These are phyloP conservation scores for Heterodera schachtii DNA, from an alignment of 1,140 invertebrate species.

Conservation along the genomic window DNA sequence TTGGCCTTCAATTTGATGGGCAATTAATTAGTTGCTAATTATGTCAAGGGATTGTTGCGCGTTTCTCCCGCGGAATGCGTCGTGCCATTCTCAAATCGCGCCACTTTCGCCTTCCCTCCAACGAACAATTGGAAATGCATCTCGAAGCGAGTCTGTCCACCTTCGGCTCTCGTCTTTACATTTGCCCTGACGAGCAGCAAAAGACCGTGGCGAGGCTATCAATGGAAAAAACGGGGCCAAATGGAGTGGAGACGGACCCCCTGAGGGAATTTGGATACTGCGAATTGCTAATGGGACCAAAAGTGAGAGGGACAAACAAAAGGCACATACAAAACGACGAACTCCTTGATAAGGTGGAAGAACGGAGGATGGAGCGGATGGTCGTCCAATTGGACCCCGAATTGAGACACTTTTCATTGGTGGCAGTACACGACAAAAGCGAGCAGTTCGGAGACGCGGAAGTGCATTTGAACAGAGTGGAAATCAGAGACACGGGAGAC, in stretches of 20 bases:
- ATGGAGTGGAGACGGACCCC: slow-evolving; percentile 21
- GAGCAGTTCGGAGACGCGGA: slow-evolving; percentile 49
- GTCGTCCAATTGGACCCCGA: slow-evolving; percentile 47
- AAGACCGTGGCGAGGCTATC: background rate
- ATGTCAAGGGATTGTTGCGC: slow-evolving; percentile 19
- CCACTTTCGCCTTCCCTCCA: slow-evolving; percentile 38
- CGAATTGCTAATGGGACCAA: slow-evolving; percentile 45
- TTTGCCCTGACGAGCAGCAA: slow-evolving; percentile 49
- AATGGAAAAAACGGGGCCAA: slow-evolving; percentile 7
- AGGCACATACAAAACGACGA: background rate
- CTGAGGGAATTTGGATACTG: slow-evolving; percentile 38
- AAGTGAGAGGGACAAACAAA: slow-evolving; percentile 7
- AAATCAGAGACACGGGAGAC: slow-evolving; percentile 13
- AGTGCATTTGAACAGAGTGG: slow-evolving; percentile 6
- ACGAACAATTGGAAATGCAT: slow-evolving; percentile 34
- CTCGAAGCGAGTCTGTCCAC: slow-evolving; percentile 50
- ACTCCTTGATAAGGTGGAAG: slow-evolving; percentile 24
- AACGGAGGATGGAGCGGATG: slow-evolving; percentile 28
- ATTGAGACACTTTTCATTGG: slow-evolving; percentile 43
- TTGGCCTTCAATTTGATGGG: background rate
- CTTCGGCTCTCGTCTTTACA: slow-evolving; percentile 50
- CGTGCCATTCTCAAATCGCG: slow-evolving; percentile 47
- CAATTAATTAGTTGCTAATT: background rate
- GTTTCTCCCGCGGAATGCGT: slow-evolving; percentile 27
- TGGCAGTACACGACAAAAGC: slow-evolving; percentile 47